Evolutionary conservation across 2,888 invertebrate genomes (phyloP).

Genomic region (Neelides folsomi): DNA sequence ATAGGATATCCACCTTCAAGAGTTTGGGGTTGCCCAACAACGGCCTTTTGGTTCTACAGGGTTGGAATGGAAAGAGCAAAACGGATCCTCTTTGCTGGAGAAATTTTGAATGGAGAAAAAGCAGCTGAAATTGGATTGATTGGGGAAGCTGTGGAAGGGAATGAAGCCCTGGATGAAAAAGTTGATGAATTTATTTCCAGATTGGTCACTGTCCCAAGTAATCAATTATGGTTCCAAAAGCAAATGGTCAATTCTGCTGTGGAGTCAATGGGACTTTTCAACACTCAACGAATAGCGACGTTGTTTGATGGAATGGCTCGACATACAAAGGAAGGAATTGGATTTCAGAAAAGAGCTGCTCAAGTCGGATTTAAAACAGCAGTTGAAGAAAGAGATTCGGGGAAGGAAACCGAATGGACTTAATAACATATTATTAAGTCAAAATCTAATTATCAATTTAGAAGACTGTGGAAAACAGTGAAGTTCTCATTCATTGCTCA

Average conservation of each 20-base stretch:
- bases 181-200: conserved; percentile 20
- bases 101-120: conserved; percentile 20
- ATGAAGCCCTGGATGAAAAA: conserved; percentile 11
- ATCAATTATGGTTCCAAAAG: conserved; percentile 28
- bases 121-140: conserved; percentile 21
- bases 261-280: conserved; percentile 17
- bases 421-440: background rate
- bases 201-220: conserved; percentile 21
- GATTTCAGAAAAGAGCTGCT: conserved; percentile 20
- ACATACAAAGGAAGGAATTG: conserved; percentile 22
- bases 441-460: too few relatives aligned
- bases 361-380: conserved; percentile 23
- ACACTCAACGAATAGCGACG: conserved; percentile 23
- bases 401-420: conserved; percentile 18
- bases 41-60: conserved; percentile 27
- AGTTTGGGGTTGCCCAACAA: conserved; percentile 24
- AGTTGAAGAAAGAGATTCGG: conserved; percentile 23
- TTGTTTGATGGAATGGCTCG: conserved; percentile 27
- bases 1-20: conserved; percentile 21
- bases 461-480: too few relatives aligned
- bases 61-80: conserved; percentile 26
- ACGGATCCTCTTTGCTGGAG: conserved; percentile 23
- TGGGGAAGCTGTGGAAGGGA: conserved; percentile 14
- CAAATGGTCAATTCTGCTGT: conserved; percentile 25
- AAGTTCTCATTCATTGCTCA: too few relatives aligned